Conservation (phyloP, 1,140 invertebrate genomes). For the Danaus melanippus region DNA sequence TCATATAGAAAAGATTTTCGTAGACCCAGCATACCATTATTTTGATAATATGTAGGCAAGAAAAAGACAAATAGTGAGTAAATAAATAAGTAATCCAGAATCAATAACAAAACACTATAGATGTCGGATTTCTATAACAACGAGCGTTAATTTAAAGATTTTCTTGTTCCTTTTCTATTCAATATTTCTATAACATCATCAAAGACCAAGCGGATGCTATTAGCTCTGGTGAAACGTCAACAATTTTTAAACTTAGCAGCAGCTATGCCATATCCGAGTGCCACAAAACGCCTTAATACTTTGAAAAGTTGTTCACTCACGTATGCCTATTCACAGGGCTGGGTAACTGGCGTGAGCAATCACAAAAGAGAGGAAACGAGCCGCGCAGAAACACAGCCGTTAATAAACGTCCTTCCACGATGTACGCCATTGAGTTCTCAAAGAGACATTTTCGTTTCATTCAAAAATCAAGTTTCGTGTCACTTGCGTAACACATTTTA, state of each 20-base stretch:
- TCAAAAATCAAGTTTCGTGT: conserved; percentile 32
- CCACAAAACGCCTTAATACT: conserved; percentile 48
- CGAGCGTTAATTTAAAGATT: too few relatives aligned
- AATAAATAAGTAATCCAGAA: too few relatives aligned
- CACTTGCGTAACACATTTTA: conserved; percentile 16
- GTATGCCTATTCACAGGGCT: conserved; percentile 47
- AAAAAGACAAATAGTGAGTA: too few relatives aligned
- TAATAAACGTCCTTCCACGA: conserved; percentile 52
- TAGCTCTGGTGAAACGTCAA: neutral
- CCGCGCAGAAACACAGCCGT: conserved; percentile 53
- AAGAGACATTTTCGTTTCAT: conserved; percentile 38
- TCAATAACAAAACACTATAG: too few relatives aligned
- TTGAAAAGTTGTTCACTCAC: conserved; percentile 46
- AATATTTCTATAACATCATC: too few relatives aligned
- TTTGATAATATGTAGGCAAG: too few relatives aligned
- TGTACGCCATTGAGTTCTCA: conserved; percentile 34
- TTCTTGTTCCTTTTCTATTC: too few relatives aligned
- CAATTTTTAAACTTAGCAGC: conserved; percentile 16
- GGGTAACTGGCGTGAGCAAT: conserved; percentile 43
- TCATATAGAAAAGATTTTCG: too few relatives aligned
- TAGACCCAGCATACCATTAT: too few relatives aligned
- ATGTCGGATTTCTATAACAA: too few relatives aligned
- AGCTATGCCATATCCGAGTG: conserved; percentile 22
- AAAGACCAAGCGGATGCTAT: too few relatives aligned
- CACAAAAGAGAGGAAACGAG: conserved; percentile 61